Base-by-base conservation (phyloP, 1,140 invertebrate genomes). In the Phthorimaea operculella region DNA sequence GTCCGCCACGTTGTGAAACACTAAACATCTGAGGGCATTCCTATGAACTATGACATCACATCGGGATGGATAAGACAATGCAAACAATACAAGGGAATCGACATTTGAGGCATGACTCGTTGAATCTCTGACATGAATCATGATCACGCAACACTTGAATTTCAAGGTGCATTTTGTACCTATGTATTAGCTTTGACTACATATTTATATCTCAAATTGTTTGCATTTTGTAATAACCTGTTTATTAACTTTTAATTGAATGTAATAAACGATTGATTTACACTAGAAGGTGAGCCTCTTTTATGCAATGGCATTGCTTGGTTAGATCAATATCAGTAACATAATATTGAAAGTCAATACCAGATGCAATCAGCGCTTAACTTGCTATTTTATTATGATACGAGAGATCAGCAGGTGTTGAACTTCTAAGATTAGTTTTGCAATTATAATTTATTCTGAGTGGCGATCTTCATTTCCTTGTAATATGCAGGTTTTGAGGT, bases 41-140 rank as follows among this genome's bases (percentile, higher is more conserved):
- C 65, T 69, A 59, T 78, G 72, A 71, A 72, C 76, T 73, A 76
- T 79, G 72, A 74, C 76, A 72, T 76, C 73, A 74, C 63, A 68
- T 56, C 44, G 63, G 50, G 60, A 63, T 64, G 55, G 66, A 66
- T 70, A 74, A 77, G 64, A 73, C 70, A 74, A 75, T 72, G 66
- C 67, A 71, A 76, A 74, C 67, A 73, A 71, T 74, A 74, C 66
- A 75, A 64, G 67, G 66, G 75, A 70, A 66, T 70, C 70, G 66
- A 72, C 75, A 76, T 80, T 73, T 70, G 69, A 68, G 59, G 69
- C 63, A 67, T 75, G 79, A 74, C 76, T 79, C 62, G 71, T 55
- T 66, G 55, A 68, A 70, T 70, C 54, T 78, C 52, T 58, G 63
- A 68, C 65, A 60, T 66, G 61, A 73, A 67, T 73, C 66, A 68